phyloP scores from a whole-genome alignment of 2,888 invertebrate genomes.

The Hydrotaea diabolus region DNA sequence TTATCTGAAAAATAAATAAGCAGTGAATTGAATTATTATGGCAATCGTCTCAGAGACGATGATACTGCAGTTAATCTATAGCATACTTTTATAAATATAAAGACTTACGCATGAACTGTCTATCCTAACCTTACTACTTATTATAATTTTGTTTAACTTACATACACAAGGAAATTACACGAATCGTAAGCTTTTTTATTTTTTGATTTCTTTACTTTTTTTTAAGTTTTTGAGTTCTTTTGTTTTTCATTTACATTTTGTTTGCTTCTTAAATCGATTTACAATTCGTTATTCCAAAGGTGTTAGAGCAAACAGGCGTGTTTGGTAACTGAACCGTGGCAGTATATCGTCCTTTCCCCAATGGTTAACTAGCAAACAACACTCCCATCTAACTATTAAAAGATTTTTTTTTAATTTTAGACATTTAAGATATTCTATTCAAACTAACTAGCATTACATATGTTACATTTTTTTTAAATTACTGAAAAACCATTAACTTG shows the following conservation, averaged over 20 bases:
- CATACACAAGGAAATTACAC: background rate
- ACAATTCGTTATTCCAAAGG: background rate
- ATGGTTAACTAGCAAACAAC: background rate
- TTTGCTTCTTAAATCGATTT: background rate
- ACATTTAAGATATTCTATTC: no score
- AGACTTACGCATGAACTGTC: no score
- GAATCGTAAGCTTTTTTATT: constrained; percentile 2
- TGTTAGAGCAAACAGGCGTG: background rate
- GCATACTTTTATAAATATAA: no score
- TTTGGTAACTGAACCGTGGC: background rate
- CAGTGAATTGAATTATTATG: no score
- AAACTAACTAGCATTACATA: no score
- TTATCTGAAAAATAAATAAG: no score
- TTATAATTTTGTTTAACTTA: background rate
- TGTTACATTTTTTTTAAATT: no score
- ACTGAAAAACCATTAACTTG: no score
- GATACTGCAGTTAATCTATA: no score
- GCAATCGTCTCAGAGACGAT: no score
- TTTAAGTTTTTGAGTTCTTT: background rate
- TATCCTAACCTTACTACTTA: no score
- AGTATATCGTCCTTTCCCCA: background rate
- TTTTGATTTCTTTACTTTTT: background rate
- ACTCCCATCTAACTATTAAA: background rate
- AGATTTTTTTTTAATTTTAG: no score
- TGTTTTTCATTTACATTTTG: background rate